Base-by-base conservation (phyloP, 2,888 invertebrate genomes). In the Pheosia gnoma region DNA sequence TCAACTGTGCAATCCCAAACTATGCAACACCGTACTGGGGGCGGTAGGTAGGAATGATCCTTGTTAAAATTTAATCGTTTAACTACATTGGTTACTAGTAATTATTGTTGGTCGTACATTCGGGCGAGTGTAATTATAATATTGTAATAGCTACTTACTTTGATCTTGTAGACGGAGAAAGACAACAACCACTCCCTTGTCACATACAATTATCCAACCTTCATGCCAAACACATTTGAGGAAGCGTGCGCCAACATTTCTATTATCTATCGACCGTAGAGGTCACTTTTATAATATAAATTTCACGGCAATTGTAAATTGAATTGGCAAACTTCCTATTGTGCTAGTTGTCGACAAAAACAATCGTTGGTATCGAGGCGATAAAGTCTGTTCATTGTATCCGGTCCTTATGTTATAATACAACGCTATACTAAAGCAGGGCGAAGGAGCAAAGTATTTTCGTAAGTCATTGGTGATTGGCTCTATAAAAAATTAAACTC, bases 251-350 rank as follows among this genome's bases (percentile, higher is more conserved):
- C 13, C 25, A 52, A 25, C 36, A 64, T 71, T 67, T 65, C 59
- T 71, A 63, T 70, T 73, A 73, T 66, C 58, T 65, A 70, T 67
- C 39, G 47, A 6, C 11, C 62, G 55, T 53, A 37, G 64, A 71
- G 73, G 71, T 73, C 71, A 73, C 57, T 61, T 72, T 68, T 58
- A 56, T 58, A 56, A 59, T 66, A n/a, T 10, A 53, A 25, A 71
- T 64, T 72, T 66, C 65, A 65, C 62, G 62, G 65, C 11, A 43
- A 60, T 56, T 39, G 53, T 55, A 57, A 67, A 51, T 62, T 53
- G 49, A 49, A 37, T 58, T 37, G 25, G 13, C 41, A 60, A n/a
- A 65, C 69, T 70, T 70, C 59, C 68, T 71, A 59, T 38, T 62
- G 39, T 43, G 11, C 11, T 7, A n/a, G 47, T n/a, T 47, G 47